phyloP scores from a whole-genome alignment of 2,113 vertebrate species.

The Arenaria interpres region DNA sequence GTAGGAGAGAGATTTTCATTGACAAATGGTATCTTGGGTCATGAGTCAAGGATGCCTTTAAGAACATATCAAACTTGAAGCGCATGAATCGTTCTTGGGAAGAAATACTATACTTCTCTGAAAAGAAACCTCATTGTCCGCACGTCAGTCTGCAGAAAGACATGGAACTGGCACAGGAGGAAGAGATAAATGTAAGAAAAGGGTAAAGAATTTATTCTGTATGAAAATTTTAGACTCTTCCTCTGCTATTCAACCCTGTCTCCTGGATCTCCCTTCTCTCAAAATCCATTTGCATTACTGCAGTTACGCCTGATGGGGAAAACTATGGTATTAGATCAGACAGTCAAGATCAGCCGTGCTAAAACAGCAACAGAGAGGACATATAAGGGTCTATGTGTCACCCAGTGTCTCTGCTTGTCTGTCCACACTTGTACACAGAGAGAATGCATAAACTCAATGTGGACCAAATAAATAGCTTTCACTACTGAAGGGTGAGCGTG shows the following conservation, averaged over 20 bases:
- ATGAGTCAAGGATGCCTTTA: not conserved
- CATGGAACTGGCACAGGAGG: not conserved
- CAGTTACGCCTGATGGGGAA: not conserved
- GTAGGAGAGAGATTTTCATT: not conserved
- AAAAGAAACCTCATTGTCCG: not conserved
- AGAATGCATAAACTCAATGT: not conserved
- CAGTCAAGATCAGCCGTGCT: not conserved
- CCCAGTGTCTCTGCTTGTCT: not conserved
- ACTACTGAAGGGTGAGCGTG: not conserved
- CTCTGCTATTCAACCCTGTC: not conserved
- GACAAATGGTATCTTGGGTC: conserved; percentile 20
- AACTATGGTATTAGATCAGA: not conserved
- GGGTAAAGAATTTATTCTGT: not conserved
- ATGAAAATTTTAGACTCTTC: not conserved
- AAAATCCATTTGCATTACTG: not conserved
- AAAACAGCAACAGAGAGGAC: not conserved
- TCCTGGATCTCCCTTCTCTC: not conserved
- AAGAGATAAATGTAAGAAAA: not conserved
- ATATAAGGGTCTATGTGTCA: not conserved
- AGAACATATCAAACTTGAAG: not conserved
- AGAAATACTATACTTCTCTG: not conserved
- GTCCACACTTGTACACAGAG: not conserved
- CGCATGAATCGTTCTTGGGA: not conserved
- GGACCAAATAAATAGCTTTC: not conserved
- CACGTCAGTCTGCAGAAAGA: not conserved